Conservation (phyloP, 2,797 vertebrate species). For the Chelmon rostratus region DNA sequence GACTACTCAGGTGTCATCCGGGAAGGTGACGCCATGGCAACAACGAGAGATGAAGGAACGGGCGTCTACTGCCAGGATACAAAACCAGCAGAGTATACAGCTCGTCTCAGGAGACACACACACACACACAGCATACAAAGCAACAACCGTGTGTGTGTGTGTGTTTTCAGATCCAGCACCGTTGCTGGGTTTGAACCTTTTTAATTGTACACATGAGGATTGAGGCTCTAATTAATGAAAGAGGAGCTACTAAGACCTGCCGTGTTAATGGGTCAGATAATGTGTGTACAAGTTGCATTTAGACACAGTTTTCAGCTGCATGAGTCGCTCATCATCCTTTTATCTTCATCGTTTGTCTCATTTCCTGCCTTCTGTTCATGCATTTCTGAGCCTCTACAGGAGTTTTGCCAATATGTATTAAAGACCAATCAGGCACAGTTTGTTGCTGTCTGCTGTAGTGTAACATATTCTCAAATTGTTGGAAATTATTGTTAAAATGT, state of each 20-base stretch:
- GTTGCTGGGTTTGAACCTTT: slow-evolving; percentile 30
- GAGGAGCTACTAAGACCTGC: slow-evolving; percentile 39
- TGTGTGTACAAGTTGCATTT: slow-evolving; percentile 29
- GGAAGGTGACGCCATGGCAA: slow-evolving; percentile 30
- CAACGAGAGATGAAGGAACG: not conserved
- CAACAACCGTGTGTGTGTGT: slow-evolving; percentile 12
- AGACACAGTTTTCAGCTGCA: slow-evolving; percentile 6
- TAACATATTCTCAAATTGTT: too few species aligned
- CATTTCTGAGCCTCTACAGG: not conserved
- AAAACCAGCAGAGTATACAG: slow-evolving; percentile 10
- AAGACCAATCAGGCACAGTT: too few species aligned
- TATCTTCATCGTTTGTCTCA: not conserved
- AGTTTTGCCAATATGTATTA: not conserved
- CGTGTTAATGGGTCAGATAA: slow-evolving; percentile 48
- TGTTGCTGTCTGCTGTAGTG: too few species aligned
- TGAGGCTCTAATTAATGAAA: slow-evolving; percentile 61
- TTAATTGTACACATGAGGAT: slow-evolving; percentile 73
- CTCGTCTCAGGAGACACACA: not conserved
- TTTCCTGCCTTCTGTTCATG: not conserved
- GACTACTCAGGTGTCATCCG: slow-evolving; percentile 11
- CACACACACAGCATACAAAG: slow-evolving; percentile 7
- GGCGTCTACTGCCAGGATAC: not conserved
- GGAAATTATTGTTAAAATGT: too few species aligned
- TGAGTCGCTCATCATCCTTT: not conserved
- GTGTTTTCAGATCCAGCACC: slow-evolving; percentile 35